Evolutionary conservation across 2,888 invertebrate species (phyloP).

Genomic region (Leptinotarsa rubiginosa): DNA sequence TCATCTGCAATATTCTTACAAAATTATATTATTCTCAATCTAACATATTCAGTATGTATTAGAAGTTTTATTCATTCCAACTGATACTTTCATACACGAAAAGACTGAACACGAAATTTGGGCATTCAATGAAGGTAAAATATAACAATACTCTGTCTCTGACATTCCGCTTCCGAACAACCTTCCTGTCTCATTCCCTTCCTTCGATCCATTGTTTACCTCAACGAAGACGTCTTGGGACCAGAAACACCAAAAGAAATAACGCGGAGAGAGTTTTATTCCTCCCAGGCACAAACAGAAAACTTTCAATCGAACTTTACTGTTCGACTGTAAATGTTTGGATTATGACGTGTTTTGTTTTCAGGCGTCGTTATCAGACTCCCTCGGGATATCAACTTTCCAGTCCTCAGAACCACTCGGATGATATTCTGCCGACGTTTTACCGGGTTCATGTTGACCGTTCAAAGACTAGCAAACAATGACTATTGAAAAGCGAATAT

Average conservation of each 20-base stretch:
- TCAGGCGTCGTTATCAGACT: slow-evolving; percentile 52
- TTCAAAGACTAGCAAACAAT: not conserved
- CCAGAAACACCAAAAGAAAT: slow-evolving; percentile 27
- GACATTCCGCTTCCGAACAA: slow-evolving; percentile 10
- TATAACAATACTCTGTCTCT: slow-evolving; percentile 1
- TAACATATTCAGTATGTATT: no score
- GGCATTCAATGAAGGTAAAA: slow-evolving; percentile 4
- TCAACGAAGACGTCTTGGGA: slow-evolving; percentile 21
- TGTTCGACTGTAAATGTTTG: slow-evolving; percentile 52
- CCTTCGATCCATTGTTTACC: slow-evolving; percentile 17
- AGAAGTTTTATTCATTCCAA: no score
- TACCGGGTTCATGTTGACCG: not conserved
- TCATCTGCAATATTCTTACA: no score
- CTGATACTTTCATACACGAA: no score
- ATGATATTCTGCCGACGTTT: slow-evolving; percentile 16
- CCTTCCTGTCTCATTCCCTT: slow-evolving; percentile 5
- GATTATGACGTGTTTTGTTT: slow-evolving; percentile 56
- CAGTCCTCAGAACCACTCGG: slow-evolving; percentile 15
- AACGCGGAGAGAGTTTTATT: slow-evolving; percentile 27
- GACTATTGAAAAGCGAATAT: not conserved
- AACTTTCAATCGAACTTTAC: slow-evolving; percentile 58
- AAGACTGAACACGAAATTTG: no score
- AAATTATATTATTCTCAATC: no score
- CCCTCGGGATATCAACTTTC: slow-evolving; percentile 47
- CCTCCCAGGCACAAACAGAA: slow-evolving; percentile 49